Conservation (phyloP, 2,797 vertebrate species). For the Myotis myotis region DNA sequence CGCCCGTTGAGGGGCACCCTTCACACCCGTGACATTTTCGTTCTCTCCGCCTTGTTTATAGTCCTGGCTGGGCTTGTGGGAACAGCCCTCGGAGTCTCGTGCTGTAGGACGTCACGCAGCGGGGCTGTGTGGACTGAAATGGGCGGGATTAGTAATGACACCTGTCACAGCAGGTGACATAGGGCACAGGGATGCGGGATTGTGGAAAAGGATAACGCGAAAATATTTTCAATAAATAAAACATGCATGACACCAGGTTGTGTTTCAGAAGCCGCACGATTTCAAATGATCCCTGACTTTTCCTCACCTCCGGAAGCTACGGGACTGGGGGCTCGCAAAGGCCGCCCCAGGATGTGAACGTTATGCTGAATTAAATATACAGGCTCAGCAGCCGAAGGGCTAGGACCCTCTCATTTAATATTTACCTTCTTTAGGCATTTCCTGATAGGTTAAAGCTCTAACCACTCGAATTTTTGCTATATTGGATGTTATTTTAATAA, state of each 20-base stretch:
- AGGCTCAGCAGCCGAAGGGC: conserved; percentile 52
- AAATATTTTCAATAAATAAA: conserved; percentile 81
- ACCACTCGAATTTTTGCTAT: background rate
- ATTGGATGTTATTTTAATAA: conserved; percentile 17
- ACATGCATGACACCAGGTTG: conserved; percentile 76
- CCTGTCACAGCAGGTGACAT: conserved; percentile 82
- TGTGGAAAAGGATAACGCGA: conserved; percentile 80
- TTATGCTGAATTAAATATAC: conserved; percentile 47
- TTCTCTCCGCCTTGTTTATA: background rate
- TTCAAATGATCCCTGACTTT: conserved; percentile 45
- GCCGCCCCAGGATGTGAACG: background rate
- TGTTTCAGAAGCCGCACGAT: conserved; percentile 47
- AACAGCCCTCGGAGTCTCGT: no score
- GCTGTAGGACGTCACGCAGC: conserved; percentile 73
- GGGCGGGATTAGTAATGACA: conserved; percentile 80
- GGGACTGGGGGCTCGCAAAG: background rate
- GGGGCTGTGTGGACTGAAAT: conserved; percentile 79
- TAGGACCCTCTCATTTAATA: conserved; percentile 38
- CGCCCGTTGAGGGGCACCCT: background rate
- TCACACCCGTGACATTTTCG: background rate
- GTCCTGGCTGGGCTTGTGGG: background rate
- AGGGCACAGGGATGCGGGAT: conserved; percentile 70
- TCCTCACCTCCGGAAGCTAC: conserved; percentile 24
- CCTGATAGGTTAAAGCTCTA: background rate
- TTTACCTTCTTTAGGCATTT: conserved; percentile 44